Evolutionary conservation across 2,888 invertebrate genomes (phyloP).

Genomic region (Sinelater perroti): DNA sequence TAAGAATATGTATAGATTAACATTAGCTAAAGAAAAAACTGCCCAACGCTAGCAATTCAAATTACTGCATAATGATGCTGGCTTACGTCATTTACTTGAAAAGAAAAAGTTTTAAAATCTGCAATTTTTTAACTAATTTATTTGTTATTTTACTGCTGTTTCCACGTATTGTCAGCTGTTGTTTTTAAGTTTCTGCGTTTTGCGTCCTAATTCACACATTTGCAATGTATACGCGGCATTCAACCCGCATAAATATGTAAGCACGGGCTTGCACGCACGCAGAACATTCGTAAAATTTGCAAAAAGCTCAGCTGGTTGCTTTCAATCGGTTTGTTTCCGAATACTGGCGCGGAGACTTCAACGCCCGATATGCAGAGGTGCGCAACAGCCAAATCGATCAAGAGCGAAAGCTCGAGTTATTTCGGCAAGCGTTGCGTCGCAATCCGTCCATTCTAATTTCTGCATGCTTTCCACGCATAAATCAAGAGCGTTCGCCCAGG

Average conservation of each 20-base stretch:
- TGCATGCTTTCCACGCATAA: not conserved
- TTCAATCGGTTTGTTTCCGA: not conserved
- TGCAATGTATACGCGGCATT: constrained; percentile 25
- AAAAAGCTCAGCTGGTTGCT: not conserved
- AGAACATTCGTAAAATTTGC: constrained; percentile 7
- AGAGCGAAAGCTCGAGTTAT: no score
- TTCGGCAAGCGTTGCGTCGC: no score
- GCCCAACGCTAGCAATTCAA: no score
- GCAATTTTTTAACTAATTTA: no score
- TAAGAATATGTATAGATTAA: no score
- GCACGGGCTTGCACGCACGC: constrained; percentile 18
- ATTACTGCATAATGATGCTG: no score
- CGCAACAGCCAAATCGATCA: no score
- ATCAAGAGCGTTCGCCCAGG: not conserved
- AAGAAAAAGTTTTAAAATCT: no score
- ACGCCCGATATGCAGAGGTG: not conserved
- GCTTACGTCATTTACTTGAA: no score
- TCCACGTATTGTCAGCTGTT: no score
- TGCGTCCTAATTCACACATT: constrained; percentile 24
- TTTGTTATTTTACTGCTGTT: no score
- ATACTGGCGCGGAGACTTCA: constrained; percentile 2
- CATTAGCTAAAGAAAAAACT: no score
- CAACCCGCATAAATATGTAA: constrained; percentile 26
- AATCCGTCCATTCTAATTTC: constrained; percentile 9
- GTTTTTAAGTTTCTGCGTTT: constrained; percentile 20